Evolutionary conservation across 2,113 vertebrate genomes (phyloP).

Genomic region (Puntigrus tetrazona): DNA sequence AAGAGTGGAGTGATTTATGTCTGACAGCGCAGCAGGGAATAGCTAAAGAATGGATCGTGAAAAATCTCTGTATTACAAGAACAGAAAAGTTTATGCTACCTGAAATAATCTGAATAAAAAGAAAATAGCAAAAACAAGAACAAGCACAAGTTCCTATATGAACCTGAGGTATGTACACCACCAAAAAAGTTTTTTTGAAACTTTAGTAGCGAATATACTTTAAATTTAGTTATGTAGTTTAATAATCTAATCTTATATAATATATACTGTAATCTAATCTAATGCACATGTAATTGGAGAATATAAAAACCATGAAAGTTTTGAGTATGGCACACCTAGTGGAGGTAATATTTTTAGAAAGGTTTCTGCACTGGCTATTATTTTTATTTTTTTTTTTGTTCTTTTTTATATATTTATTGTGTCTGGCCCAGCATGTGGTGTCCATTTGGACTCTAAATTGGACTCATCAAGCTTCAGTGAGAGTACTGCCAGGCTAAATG

Average conservation of each 20-base stretch:
- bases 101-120: neutral
- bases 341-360: neutral
- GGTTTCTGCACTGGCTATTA: conserved; percentile 44
- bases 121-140: neutral
- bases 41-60: neutral
- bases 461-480: conserved; percentile 36
- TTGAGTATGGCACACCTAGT: neutral
- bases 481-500: conserved; percentile 48
- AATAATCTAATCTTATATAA: no score
- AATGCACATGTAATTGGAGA: no score
- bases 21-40: conserved; percentile 22
- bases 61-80: neutral
- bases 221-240: no score
- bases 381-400: conserved; percentile 58
- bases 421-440: conserved; percentile 22
- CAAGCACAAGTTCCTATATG: neutral
- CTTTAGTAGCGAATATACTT: no score
- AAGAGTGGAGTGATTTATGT: conserved; percentile 37
- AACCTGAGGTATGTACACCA: no score
- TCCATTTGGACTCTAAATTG: conserved; percentile 41
- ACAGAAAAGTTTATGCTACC: neutral
- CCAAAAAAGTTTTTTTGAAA: no score
- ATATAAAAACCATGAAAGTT: neutral
- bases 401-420: conserved; percentile 51
- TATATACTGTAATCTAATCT: no score